phyloP scores from a whole-genome alignment of 2,888 invertebrate genomes.

The Melipona beecheii region DNA sequence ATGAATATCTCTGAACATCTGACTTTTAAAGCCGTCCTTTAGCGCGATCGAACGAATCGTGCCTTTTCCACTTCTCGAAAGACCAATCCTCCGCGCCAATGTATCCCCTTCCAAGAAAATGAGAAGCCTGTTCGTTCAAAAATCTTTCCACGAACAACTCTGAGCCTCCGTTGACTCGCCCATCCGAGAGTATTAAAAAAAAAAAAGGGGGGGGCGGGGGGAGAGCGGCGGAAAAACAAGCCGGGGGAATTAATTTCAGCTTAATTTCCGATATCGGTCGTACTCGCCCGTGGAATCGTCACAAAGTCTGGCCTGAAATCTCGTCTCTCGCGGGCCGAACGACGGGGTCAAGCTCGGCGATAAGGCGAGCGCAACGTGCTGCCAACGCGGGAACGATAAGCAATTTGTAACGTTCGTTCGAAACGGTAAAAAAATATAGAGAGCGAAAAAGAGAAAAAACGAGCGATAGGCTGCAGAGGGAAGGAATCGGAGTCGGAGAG shows the following conservation, averaged over 20 bases:
- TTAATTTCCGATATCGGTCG: conserved; percentile 33
- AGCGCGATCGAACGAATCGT: rapidly evolving
- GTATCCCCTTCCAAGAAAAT: not conserved
- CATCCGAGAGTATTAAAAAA: too few species aligned
- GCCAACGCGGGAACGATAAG: conserved; percentile 79
- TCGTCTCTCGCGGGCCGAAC: conserved; percentile 38
- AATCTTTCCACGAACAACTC: not conserved
- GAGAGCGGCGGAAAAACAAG: too few species aligned
- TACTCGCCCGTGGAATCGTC: conserved; percentile 27
- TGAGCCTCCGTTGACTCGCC: not conserved
- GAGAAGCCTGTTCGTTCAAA: not conserved
- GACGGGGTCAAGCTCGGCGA: conserved; percentile 75
- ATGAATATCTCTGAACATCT: too few species aligned
- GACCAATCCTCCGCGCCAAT: not conserved
- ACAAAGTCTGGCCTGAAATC: conserved; percentile 66
- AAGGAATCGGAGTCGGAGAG: conserved; percentile 40
- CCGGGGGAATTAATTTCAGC: conserved; percentile 37
- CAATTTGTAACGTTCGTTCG: conserved; percentile 81
- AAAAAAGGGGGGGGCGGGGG: not conserved
- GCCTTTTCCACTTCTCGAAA: not conserved
- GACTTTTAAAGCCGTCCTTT: not conserved
- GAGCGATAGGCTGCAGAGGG: not conserved
- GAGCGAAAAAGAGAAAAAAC: not conserved
- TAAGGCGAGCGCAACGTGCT: conserved; percentile 75
- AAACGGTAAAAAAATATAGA: conserved; percentile 56